Evolutionary conservation across 2,797 vertebrate genomes (phyloP).

Genomic region (Lates japonicus): DNA sequence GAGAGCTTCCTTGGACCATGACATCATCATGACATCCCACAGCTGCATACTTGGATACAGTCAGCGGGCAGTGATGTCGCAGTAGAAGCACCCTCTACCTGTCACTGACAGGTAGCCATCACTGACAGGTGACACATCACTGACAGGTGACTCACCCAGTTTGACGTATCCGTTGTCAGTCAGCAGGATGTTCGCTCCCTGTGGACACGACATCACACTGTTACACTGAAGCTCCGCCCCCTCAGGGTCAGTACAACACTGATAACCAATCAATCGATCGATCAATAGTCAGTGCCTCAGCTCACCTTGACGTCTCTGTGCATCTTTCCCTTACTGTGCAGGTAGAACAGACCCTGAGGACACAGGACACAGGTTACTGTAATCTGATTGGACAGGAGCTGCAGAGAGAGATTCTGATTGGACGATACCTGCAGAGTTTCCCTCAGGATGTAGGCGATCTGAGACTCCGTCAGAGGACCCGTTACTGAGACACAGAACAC

Average conservation of each 20-base stretch:
- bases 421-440: conserved; percentile 20
- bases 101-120: conserved; percentile 52
- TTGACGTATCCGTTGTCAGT: conserved; percentile 19
- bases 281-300: neutral
- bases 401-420: neutral
- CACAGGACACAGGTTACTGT: neutral
- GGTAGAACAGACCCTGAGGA: conserved; percentile 76
- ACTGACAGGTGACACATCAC: neutral
- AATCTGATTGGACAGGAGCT: neutral
- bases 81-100: too few species aligned
- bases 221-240: neutral
- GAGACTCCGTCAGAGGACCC: conserved; percentile 5
- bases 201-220: neutral
- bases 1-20: too few species aligned
- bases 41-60: too few species aligned
- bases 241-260: neutral
- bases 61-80: too few species aligned
- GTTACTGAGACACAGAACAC: conserved; percentile 3
- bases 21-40: too few species aligned
- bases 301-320: conserved; percentile 80
- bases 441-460: neutral
- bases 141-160: conserved; percentile 56
- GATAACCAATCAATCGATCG: too few species aligned
- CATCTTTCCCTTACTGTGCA: conserved; percentile 96
- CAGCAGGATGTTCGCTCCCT: conserved; percentile 23